Evolutionary conservation across 2,888 invertebrate genomes (phyloP), one percentile per base, ranked within the genome.

Genomic region (Chloroclystis v-ata): DNA sequence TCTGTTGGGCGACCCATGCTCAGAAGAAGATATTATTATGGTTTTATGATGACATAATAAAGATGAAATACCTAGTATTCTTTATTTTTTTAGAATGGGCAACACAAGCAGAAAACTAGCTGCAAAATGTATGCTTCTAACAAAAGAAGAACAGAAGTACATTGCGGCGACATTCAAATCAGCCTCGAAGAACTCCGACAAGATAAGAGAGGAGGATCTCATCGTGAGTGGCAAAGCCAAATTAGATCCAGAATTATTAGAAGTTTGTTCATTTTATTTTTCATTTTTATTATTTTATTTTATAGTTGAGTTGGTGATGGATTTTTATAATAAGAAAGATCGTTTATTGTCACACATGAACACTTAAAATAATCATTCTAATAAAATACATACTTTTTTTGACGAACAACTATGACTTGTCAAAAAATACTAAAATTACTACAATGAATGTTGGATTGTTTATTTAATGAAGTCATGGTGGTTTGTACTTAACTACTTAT

Each of bases 101-200:
- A 92, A 91, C 70, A 90, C 90, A 54, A 91, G 91, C 63, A 91
- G 91, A 69, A 91, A 91, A 68, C 65, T 91, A 49, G 91, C 91
- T 12, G 91, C 91, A 37, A 91, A 91, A 76, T 91, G 91, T 74
- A 89, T 91, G 5, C 84, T 91, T 33, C 75, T 92, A 3, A 90
- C 90, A 0, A 90, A 89, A 75, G 91, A 91, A 29, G 92, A 92
- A 59, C 91, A 91, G 69, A 89, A 90, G 56, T 85, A 90, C 61
- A 89, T 92, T 0, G 90, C 91, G 3, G 87, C 87, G 32, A 91
- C 91, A 1, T 92, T 91, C 76, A 78, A 89, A 43, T 78, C 90
- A 2, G 91, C 90, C 43, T 91, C 91, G 66, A 90, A 90, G 72
- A 91, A 91, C 76, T 91, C 91, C 0, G 91, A 91, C 52, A 85